Conservation (phyloP, 2,113 vertebrate genomes). For the Corydoras maculifer region DNA sequence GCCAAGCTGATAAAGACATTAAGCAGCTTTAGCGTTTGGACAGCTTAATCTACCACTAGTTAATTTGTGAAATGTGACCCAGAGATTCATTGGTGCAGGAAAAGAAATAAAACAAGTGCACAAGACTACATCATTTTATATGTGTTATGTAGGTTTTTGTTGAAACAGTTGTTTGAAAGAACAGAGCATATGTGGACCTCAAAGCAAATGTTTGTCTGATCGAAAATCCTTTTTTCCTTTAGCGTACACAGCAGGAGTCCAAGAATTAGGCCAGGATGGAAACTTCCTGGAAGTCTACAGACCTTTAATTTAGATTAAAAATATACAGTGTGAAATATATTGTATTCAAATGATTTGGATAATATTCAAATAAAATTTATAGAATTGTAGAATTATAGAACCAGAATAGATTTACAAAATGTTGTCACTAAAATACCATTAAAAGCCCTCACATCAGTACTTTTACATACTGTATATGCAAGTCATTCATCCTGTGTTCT, state of each 20-base stretch:
- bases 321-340: too few species aligned
- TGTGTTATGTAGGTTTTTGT: neutral
- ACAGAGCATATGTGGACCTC: too few species aligned
- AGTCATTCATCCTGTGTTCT: too few species aligned
- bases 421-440: too few species aligned
- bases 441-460: too few species aligned
- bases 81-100: conserved; percentile 35
- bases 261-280: conserved; percentile 13
- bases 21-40: conserved; percentile 62
- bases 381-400: too few species aligned
- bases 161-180: neutral
- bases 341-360: too few species aligned
- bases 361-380: too few species aligned
- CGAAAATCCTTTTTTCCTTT: conserved; percentile 19
- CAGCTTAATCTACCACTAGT: conserved; percentile 48
- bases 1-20: conserved; percentile 64
- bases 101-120: neutral
- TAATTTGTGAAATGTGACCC: conserved; percentile 51
- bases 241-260: conserved; percentile 4
- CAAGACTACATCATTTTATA: neutral
- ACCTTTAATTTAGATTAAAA: neutral
- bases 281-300: neutral
- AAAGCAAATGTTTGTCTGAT: neutral
- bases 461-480: too few species aligned
- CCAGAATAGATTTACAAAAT: too few species aligned